These are phyloP conservation scores for Scaptomyza tumidula DNA, from an alignment of 2,888 invertebrate species.

Conservation along the genomic window DNA sequence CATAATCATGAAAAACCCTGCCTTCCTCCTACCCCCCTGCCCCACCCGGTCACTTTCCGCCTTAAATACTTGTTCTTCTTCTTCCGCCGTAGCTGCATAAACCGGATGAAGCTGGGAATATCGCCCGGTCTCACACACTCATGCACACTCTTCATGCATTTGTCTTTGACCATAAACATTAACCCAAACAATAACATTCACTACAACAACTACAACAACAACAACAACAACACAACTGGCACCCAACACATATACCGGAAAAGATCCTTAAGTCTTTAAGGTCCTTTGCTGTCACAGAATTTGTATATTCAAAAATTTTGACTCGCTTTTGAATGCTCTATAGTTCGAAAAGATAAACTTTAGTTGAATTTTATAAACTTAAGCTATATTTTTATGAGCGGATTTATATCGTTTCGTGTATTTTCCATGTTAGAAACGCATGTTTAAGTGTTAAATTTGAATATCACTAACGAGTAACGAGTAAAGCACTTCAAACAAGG, in stretches of 20 bases:
- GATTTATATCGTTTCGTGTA: no score
- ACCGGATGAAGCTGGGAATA: constrained; percentile 28
- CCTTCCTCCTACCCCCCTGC: not conserved
- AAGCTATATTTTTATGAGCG: no score
- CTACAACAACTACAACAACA: constrained; percentile 3
- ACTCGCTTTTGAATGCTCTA: not conserved
- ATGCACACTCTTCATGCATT: no score
- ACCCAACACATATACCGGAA: constrained; percentile 11
- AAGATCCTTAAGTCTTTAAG: constrained; percentile 17
- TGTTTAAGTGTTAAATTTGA: no score
- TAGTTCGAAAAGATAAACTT: not conserved
- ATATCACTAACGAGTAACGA: not conserved
- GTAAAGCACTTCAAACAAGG: not conserved
- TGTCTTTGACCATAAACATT: constrained; percentile 41
- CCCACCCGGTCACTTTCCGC: constrained; percentile 1
- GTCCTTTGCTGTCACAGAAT: constrained; percentile 5
- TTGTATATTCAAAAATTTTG: not conserved
- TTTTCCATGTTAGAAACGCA: no score
- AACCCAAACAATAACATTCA: constrained; percentile 31
- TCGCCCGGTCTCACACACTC: constrained; percentile 13
- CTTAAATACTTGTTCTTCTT: not conserved
- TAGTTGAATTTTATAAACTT: no score
- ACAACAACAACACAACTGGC: constrained; percentile 15
- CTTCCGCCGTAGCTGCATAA: not conserved
- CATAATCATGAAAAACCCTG: constrained; percentile 39